Percentiles rank a stretch among this genome's conserved stretches.
These are phyloP conservation scores for Drosophila anomalata DNA, from an alignment of 2,888 invertebrate genomes.

Conservation along the genomic window DNA sequence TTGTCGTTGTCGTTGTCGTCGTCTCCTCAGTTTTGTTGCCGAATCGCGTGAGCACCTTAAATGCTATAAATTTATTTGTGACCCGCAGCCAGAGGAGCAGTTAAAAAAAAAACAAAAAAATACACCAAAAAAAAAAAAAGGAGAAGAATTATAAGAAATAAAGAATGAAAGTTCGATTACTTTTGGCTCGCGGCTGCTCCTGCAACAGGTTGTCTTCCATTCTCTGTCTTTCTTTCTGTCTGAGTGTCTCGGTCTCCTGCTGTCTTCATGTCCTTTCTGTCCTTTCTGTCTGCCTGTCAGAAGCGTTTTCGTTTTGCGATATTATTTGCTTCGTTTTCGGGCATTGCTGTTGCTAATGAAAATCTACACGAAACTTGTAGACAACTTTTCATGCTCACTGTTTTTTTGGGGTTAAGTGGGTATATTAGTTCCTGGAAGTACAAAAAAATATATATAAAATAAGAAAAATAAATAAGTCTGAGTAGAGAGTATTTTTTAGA, in stretches of 20 bases:
- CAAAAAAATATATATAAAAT: too few relatives aligned
- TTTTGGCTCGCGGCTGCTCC: constrained; percentile 29
- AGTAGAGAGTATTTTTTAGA: too few relatives aligned
- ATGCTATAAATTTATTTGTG: constrained; percentile 72
- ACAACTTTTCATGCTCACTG: constrained; percentile 34
- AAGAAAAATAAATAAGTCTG: too few relatives aligned
- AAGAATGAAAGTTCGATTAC: constrained; percentile 74
- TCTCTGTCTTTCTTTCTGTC: neutral
- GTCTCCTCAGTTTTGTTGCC: constrained; percentile 14
- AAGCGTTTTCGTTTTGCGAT: constrained; percentile 48
- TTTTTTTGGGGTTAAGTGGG: neutral
- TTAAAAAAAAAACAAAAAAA: constrained; percentile 15
- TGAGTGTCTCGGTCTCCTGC: neutral
- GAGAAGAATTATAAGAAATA: constrained; percentile 18
- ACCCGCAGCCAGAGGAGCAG: constrained; percentile 57
- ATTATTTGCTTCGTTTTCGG: constrained; percentile 66
- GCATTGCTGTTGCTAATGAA: constrained; percentile 69
- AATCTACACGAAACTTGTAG: constrained; percentile 71
- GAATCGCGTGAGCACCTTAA: constrained; percentile 73
- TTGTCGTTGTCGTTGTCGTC: constrained; percentile 1
- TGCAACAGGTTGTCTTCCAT: constrained; percentile 59
- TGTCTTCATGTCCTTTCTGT: neutral
- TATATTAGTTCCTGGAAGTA: neutral
- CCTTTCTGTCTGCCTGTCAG: constrained; percentile 18
- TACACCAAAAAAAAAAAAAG: neutral